phyloP scores from a whole-genome alignment of 1,140 invertebrate genomes.

The Cherax quadricarinatus region DNA sequence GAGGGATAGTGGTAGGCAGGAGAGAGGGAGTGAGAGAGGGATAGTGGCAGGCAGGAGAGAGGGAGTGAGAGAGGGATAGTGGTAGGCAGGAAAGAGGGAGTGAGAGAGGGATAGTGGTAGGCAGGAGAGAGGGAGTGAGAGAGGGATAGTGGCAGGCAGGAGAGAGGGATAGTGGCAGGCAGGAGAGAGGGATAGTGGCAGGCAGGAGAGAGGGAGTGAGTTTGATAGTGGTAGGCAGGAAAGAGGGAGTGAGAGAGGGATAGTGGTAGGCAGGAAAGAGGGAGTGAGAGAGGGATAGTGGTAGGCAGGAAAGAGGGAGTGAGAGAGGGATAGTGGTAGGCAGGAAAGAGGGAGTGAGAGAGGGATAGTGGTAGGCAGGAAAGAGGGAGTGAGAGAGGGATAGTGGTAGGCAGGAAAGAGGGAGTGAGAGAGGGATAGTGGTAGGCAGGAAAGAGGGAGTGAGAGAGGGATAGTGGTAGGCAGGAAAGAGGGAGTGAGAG shows the following conservation, averaged over 20 bases:
- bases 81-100: neutral
- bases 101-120: neutral
- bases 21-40: neutral
- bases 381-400: neutral
- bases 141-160: neutral
- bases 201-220: constrained; percentile 17
- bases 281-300: no score
- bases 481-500: no score
- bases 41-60: neutral
- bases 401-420: no score
- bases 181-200: no score
- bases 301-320: no score
- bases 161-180: neutral
- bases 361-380: neutral
- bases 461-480: no score
- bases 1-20: neutral
- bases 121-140: no score
- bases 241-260: no score
- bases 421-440: no score
- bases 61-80: neutral
- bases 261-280: no score
- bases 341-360: neutral
- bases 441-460: no score
- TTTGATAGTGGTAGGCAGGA: neutral
- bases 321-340: no score